Base-by-base conservation (phyloP, 2,888 invertebrate genomes). In the Drosophila borealis region DNA sequence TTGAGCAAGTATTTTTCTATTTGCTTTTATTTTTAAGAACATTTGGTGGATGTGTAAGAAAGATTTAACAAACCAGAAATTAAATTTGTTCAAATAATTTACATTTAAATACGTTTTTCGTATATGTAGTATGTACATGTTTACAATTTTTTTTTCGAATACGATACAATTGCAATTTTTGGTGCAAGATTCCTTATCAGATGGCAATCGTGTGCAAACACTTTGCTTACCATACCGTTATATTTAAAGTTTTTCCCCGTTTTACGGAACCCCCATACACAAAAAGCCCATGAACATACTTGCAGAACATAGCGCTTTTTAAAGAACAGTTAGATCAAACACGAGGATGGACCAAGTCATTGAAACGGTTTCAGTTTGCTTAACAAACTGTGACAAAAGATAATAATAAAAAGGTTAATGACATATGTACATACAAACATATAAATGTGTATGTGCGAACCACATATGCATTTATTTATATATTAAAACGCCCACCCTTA, bases 381-480 rank as follows among this genome's bases (percentile, higher is more conserved):
- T 9, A 44, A 33, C 34, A 33, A 60, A 41, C 4, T 41, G 41
- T 17, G 9, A 17, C 17, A 17, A 41, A 41, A 17, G 17, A 10
- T 41, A 8, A 39, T n/a, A 17, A 17, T 41, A 34, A 48, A 48
- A 29, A 62, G 37, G 25, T 51, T 51, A 45, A 45, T 25, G 17
- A 51, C 17, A 64, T n/a, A 37, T 34, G 13, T 33, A 17, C 19
- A 19, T 13, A 44, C 21, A 25, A n/a, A 45, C 13, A 34, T 44
- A 46, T 41, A 41, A 6, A 13, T 41, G 5, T 44, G n/a, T 33
- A 41, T 51, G 17, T 48, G 63, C 45, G 37, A 4, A 4, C 1
- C 25, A 25, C 5, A 59, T 60, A 9, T 34, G 2, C 29, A 29
- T 36, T 6, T 21, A 42, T 19, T 14, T 44, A 14, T 10, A 19